Percentiles rank a stretch among this genome's conserved stretches.
These are phyloP conservation scores for Oryctolagus cuniculus DNA, from an alignment of 2,113 vertebrate genomes.

Conservation along the genomic window DNA sequence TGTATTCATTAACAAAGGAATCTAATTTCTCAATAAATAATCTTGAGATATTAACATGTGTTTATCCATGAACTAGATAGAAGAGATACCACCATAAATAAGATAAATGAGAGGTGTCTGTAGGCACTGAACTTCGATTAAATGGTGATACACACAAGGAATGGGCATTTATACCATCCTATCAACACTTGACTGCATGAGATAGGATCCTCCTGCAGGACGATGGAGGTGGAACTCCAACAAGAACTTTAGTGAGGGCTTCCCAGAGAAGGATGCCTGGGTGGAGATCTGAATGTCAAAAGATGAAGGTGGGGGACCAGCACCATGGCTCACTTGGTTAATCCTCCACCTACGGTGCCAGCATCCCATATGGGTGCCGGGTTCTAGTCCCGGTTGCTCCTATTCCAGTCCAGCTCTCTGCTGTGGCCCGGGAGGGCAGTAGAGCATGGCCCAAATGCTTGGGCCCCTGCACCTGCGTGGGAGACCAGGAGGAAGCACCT, in stretches of 20 bases:
- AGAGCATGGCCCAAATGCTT: too few species aligned
- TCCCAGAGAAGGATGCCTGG: neutral
- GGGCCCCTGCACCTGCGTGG: too few species aligned
- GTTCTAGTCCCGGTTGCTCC: too few species aligned
- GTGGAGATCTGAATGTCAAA: neutral
- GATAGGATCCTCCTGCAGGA: neutral
- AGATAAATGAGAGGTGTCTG: slow-evolving; percentile 47
- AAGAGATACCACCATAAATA: slow-evolving; percentile 37
- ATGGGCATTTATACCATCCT: neutral
- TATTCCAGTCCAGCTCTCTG: too few species aligned
- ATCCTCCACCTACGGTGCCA: too few species aligned
- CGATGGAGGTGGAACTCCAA: neutral
- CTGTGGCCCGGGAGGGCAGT: too few species aligned
- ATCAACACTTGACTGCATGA: neutral
- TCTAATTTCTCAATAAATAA: slow-evolving; percentile 59
- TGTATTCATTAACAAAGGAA: slow-evolving; percentile 47
- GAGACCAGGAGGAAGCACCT: too few species aligned
- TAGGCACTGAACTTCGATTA: slow-evolving; percentile 33
- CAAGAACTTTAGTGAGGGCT: neutral
- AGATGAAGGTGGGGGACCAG: neutral
- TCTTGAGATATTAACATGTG: slow-evolving; percentile 29
- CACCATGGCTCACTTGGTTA: too few species aligned
- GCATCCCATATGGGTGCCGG: too few species aligned
- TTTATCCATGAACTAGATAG: slow-evolving; percentile 7
- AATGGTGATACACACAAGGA: neutral